Evolutionary conservation across 1,140 invertebrate species (phyloP).

Genomic region (Drosophila hydei): DNA sequence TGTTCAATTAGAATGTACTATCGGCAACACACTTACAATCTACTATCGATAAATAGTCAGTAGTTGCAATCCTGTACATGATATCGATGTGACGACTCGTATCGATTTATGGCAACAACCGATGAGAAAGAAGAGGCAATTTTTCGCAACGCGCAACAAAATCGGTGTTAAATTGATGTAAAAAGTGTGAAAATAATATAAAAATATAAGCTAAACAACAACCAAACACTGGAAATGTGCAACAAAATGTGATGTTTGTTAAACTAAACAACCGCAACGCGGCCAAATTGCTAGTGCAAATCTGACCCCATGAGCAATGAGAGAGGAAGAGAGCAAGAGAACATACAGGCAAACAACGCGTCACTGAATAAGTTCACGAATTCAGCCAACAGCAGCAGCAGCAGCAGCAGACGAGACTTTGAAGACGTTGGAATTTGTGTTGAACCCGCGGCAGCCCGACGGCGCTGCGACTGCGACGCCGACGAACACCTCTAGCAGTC

Average conservation of each 20-base stretch:
- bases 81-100: background rate
- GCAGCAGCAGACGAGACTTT: conserved; percentile 45
- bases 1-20: background rate
- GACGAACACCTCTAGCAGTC: conserved; percentile 44
- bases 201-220: conserved; percentile 24
- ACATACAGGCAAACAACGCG: conserved; percentile 51
- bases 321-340: conserved; percentile 44
- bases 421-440: conserved; percentile 75
- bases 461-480: conserved; percentile 49
- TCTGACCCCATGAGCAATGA: conserved; percentile 64
- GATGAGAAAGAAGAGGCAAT: conserved; percentile 49
- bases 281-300: conserved; percentile 60
- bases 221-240: conserved; percentile 41
- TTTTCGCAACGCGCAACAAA: conserved; percentile 75
- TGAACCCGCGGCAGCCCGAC: conserved; percentile 47
- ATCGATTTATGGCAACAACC: conserved; percentile 35
- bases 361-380: conserved; percentile 56
- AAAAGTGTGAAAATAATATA: conserved; percentile 50
- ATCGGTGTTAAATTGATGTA: conserved; percentile 59
- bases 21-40: background rate
- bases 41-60: background rate
- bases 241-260: conserved; percentile 67
- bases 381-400: conserved; percentile 39
- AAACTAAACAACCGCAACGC: conserved; percentile 50
- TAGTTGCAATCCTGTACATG: conserved; percentile 5